Base-by-base conservation (phyloP, 1,140 invertebrate genomes). In the Scaptomyza hsui region DNA sequence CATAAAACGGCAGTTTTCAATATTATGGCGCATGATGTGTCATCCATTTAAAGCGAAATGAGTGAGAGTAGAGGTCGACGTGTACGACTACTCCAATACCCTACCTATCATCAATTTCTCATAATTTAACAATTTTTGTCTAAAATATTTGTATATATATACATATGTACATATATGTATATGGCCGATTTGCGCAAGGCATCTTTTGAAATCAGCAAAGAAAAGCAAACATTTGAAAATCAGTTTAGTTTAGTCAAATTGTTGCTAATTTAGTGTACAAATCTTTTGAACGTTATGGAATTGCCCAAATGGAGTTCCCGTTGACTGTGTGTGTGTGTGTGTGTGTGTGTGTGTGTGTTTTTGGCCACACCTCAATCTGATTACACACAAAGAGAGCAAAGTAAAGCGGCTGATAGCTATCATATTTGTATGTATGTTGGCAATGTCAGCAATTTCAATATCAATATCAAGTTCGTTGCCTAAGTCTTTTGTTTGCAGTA, bases 391-490 rank as follows among this genome's bases (percentile, higher is more conserved):
- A 16, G 35, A 26, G 24, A 26, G 24, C 26, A 9, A 1, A 29
- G 24, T 5, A 24, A 4, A 24, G 49, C 51, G 35, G 37, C 35
- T 32, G 41, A 32, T 29, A 37, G 45, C 53, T 41, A 60, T 60
- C 37, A 59, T 19, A n/a, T n/a, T n/a, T 24, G 21, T 24, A 24
- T 29, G 26, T 29, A 9, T 29, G 32, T 68, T 68, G 42, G 70
- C 55, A 71, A 77, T 78, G 67, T 60, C 59, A 74, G 64, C 57
- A 78, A 86, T 88, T 88, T 88, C 82, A 88, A 82, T 88, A 86
- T 81, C 81, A 86, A 86, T 86, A 88, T 78, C 83, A 88, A 88
- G 82, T 88, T 88, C 78, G 82, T 88, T 88, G 82, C 82, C 68
- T 75, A 88, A 88, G 78, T 88, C 82, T 88, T 82, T 86, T 82